A percentile compares a stretch with the other conserved stretches of the same genome.
phyloP scores from a whole-genome alignment of 2,113 vertebrate genomes.

The Corynorhinus townsendii region DNA sequence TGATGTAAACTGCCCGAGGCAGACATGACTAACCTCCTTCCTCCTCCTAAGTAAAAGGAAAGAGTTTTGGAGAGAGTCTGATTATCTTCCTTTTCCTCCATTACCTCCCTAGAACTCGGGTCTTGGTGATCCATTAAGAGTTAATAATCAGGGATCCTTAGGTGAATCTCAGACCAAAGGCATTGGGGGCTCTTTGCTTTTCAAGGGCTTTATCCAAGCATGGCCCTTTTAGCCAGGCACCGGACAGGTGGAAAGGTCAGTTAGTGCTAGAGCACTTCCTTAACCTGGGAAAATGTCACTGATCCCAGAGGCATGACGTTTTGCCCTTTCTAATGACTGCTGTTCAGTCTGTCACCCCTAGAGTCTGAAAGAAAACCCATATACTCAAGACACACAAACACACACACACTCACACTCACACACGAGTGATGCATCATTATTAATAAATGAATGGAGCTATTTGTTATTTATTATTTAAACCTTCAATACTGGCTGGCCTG shows the following conservation, averaged over 20 bases:
- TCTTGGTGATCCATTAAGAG: slow-evolving; percentile 21
- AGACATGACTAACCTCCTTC: slow-evolving; percentile 16
- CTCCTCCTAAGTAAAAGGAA: not conserved
- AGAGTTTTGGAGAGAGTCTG: not conserved
- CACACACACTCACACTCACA: not conserved
- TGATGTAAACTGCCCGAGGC: not conserved
- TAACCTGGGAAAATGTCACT: slow-evolving; percentile 80
- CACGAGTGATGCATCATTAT: slow-evolving; percentile 81
- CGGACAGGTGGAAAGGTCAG: slow-evolving; percentile 66
- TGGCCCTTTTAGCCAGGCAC: not conserved
- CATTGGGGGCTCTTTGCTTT: slow-evolving; percentile 42
- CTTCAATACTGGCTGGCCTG: slow-evolving; percentile 78
- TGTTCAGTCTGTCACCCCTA: slow-evolving; percentile 71
- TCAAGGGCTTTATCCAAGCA: not conserved
- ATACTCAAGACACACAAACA: not conserved
- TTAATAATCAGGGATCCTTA: slow-evolving; percentile 2
- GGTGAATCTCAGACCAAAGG: slow-evolving; percentile 54
- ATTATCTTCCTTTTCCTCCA: not conserved
- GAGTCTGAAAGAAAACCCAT: slow-evolving; percentile 71
- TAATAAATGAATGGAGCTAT: slow-evolving; percentile 87
- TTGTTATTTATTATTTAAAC: slow-evolving; percentile 89
- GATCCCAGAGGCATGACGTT: slow-evolving; percentile 80
- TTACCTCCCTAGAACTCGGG: not conserved
- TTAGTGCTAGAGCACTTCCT: slow-evolving; percentile 73
- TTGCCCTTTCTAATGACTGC: slow-evolving; percentile 79